Evolutionary conservation across 1,140 invertebrate genomes (phyloP).

Genomic region (Rhopalosiphum maidis): DNA sequence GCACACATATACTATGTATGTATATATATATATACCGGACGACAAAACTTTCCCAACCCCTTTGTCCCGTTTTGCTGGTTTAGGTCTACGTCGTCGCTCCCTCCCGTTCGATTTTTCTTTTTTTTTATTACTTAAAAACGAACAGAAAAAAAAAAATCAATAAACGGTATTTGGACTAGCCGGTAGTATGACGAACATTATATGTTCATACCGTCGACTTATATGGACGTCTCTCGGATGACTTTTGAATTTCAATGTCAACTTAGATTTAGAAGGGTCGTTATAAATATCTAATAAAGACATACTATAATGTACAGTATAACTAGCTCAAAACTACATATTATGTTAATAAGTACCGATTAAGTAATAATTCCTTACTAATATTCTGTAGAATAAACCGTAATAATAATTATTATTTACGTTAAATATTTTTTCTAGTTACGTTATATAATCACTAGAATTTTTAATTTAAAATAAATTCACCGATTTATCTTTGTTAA

Average conservation of each 20-base stretch:
- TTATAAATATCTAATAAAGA: no score
- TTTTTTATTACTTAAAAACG: slow-evolving; percentile 35
- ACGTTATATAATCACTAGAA: no score
- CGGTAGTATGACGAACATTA: not conserved
- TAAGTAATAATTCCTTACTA: no score
- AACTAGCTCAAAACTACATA: no score
- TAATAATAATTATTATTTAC: no score
- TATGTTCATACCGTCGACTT: not conserved
- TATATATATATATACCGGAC: slow-evolving; percentile 6
- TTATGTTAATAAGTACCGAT: no score
- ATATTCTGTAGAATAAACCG: no score
- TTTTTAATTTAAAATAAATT: no score
- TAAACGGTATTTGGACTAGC: slow-evolving; percentile 26
- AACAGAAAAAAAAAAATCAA: slow-evolving; percentile 52
- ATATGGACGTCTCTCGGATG: not conserved
- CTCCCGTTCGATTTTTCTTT: not conserved
- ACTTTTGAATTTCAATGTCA: not conserved
- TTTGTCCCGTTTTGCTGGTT: not conserved
- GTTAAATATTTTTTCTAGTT: no score
- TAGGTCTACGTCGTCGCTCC: not conserved
- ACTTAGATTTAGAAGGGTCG: not conserved
- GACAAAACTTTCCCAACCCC: slow-evolving; percentile 55
- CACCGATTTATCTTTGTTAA: no score
- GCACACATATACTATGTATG: not conserved
- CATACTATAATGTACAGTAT: no score